phyloP scores from a whole-genome alignment of 2,797 vertebrate genomes.

The Odontamblyopus rebecca region DNA sequence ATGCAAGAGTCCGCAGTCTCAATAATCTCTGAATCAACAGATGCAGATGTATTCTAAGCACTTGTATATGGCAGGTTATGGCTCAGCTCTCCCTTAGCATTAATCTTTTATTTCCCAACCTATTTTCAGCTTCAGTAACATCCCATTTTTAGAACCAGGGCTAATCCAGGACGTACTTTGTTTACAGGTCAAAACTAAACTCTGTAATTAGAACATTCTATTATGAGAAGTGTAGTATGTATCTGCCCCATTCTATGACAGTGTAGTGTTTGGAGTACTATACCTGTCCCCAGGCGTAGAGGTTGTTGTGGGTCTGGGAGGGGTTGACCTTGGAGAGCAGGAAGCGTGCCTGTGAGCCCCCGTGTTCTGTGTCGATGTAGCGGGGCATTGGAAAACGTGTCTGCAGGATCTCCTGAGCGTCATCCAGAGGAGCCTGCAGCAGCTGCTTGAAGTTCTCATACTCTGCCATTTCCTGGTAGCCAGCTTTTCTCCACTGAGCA shows the following conservation, averaged over 20 bases:
- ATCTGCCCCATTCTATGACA: neutral
- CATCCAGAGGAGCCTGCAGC: conserved; percentile 92
- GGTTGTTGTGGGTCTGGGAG: conserved; percentile 97
- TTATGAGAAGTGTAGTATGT: neutral
- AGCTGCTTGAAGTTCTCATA: conserved; percentile 98
- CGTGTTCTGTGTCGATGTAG: conserved; percentile 93
- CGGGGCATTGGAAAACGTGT: conserved; percentile 95
- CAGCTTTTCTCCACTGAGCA: conserved; percentile 94
- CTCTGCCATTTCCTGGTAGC: conserved; percentile 95
- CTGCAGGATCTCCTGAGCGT: conserved; percentile 95
- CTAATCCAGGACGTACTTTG: conserved; percentile 35
- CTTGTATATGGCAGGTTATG: conserved; percentile 8
- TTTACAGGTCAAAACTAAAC: conserved; percentile 21
- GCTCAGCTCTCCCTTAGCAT: conserved; percentile 17
- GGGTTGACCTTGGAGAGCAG: conserved; percentile 98
- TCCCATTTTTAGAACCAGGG: conserved; percentile 21
- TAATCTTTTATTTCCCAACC: no score
- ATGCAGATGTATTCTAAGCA: conserved; percentile 3
- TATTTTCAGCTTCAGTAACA: conserved; percentile 38
- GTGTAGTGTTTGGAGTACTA: neutral
- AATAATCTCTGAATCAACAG: conserved; percentile 23
- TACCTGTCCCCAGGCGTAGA: conserved; percentile 96
- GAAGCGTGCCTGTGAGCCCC: conserved; percentile 90
- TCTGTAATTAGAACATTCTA: conserved; percentile 13
- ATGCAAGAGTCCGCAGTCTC: conserved; percentile 11